Evolutionary conservation across 35 echinoderm and acorn worm species (phyloP), one percentile per base, ranked within the genome.

Genomic region (Chiridota heheva): DNA sequence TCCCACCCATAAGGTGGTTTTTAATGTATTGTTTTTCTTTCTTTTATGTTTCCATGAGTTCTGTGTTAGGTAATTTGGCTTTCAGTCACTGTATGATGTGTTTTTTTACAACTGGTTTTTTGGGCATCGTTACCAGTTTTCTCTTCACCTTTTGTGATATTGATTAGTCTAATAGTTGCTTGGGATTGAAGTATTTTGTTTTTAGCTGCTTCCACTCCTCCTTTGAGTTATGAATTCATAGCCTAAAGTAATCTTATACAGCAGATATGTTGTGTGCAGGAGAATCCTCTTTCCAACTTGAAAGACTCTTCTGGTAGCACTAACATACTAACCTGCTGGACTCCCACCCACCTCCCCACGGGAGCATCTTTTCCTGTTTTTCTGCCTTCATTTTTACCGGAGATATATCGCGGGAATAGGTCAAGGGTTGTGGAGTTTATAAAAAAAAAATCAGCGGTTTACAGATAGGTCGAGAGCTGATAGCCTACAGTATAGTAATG

Each of bases 311-410:
- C 58, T 60, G 4, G 24, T 60, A 5, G 33, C 58, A 60, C 2
- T 28, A 24, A 28, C 58, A 60, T 24, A 60, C 58, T 31, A 28
- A 60, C 58, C 58, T 15, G 58, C 58, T 60, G n/a, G 24, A 60
- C 58, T 60, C 58, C 58, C 58, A 60, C 58, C 58, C 58, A 60
- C 58, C 58, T 60, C 58, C 58, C 58, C 58, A 60, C 58, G n/a
- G n/a, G n/a, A n/a, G n/a, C n/a, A n/a, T n/a, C n/a, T n/a, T n/a
- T n/a, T n/a, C n/a, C n/a, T n/a, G n/a, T n/a, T n/a, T n/a, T n/a
- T n/a, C n/a, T n/a, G n/a, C n/a, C n/a, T n/a, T n/a, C n/a, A n/a
- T n/a, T n/a, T n/a, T n/a, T n/a, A n/a, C n/a, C n/a, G n/a, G n/a
- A n/a, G n/a, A n/a, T n/a, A n/a, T n/a, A n/a, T n/a, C n/a, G n/a